These are phyloP conservation scores for Acanthosoma haemorrhoidale DNA, from an alignment of 2,888 invertebrate species.

Conservation along the genomic window DNA sequence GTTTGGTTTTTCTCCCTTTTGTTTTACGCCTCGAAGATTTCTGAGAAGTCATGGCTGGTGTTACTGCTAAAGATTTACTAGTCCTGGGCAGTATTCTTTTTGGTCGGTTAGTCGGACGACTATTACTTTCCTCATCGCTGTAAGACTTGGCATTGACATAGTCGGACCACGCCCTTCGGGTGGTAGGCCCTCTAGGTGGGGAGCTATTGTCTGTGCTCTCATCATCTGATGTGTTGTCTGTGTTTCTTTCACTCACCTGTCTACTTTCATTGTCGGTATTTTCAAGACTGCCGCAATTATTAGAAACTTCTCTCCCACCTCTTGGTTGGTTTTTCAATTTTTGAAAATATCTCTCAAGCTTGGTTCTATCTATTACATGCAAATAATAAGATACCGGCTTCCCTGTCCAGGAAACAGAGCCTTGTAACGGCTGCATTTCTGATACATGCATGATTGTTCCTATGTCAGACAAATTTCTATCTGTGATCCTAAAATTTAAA, in stretches of 20 bases:
- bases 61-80: constrained; percentile 42
- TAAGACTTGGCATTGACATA: constrained; percentile 56
- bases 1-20: constrained; percentile 50
- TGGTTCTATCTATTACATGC: constrained; percentile 95
- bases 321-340: constrained; percentile 85
- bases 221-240: constrained; percentile 18
- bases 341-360: constrained; percentile 93
- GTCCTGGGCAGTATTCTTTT: constrained; percentile 51
- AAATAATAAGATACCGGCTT: constrained; percentile 98
- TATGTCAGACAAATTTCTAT: constrained; percentile 94
- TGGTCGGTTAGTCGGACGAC: constrained; percentile 48
- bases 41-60: constrained; percentile 9
- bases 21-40: constrained; percentile 39
- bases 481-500: constrained; percentile 94
- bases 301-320: constrained; percentile 51
- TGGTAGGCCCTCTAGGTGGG: constrained; percentile 62
- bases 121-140: constrained; percentile 54
- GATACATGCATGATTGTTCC: constrained; percentile 98
- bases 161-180: constrained; percentile 69
- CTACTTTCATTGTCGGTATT: constrained; percentile 15
- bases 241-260: constrained; percentile 8
- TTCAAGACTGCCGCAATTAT: constrained; percentile 11
- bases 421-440: constrained; percentile 89
- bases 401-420: constrained; percentile 98
- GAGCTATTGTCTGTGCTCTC: constrained; percentile 45